phyloP scores from a whole-genome alignment of 2,797 vertebrate species.

The Channallabes apus region DNA sequence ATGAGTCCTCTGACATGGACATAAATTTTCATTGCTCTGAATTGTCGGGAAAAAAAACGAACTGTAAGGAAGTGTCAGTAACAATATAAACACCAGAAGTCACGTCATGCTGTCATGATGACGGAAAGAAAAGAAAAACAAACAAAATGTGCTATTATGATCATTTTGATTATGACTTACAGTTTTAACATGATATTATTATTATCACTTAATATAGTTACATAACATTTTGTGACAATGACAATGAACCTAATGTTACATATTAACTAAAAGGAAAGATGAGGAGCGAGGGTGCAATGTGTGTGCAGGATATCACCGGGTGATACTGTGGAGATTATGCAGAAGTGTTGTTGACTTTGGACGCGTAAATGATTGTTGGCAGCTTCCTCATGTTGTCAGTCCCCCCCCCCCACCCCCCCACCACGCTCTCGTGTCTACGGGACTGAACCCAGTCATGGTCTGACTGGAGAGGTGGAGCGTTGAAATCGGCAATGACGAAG shows the following conservation, averaged over 20 bases:
- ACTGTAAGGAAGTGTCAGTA: neutral
- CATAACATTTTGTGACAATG: neutral
- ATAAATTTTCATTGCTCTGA: neutral
- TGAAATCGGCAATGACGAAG: constrained; percentile 63
- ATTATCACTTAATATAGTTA: neutral
- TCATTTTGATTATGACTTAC: neutral
- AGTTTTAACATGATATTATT: neutral
- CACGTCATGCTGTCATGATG: neutral
- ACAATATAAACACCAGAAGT: neutral
- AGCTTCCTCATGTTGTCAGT: constrained; percentile 28
- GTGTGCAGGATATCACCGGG: neutral
- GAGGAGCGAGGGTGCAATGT: neutral
- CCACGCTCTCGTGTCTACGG: constrained; percentile 32
- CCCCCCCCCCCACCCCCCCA: neutral
- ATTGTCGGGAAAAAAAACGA: neutral
- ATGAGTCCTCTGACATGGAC: neutral
- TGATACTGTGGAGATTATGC: neutral
- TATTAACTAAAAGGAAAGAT: neutral
- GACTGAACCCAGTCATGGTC: constrained; percentile 53
- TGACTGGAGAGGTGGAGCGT: constrained; percentile 39
- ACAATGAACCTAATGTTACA: neutral
- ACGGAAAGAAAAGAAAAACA: too few species aligned
- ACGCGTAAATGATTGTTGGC: constrained; percentile 8
- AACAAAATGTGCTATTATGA: neutral
- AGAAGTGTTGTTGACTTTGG: constrained; percentile 31